Evolutionary conservation across 2,797 vertebrate genomes (phyloP).

Genomic region (Cryptoblepharus egeriae): DNA sequence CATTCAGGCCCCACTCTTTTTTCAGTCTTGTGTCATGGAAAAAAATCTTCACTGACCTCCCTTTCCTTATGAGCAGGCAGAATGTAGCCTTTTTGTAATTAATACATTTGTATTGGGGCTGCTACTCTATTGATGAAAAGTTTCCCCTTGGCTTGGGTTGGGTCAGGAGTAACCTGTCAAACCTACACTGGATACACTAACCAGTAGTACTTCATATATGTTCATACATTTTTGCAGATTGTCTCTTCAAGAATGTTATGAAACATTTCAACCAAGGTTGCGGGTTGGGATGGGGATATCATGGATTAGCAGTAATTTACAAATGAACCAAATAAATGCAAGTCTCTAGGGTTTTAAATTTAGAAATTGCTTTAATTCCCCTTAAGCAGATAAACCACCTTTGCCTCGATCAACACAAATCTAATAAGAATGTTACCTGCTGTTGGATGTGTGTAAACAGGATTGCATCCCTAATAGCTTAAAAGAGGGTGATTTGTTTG

Average conservation of each 20-base stretch:
- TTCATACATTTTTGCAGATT: conserved; percentile 16
- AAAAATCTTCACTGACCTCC: no score
- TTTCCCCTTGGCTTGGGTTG: no score
- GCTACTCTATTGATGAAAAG: no score
- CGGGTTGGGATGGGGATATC: conserved; percentile 11
- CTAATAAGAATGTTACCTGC: conserved; percentile 32
- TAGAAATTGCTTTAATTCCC: conserved; percentile 49
- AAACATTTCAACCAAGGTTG: neutral
- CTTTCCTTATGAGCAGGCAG: no score
- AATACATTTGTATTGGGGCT: no score
- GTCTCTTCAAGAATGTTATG: conserved; percentile 1
- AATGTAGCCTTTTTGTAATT: no score
- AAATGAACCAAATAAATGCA: conserved; percentile 27
- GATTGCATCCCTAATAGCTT: conserved; percentile 26
- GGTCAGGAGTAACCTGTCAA: no score
- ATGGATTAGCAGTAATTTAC: conserved; percentile 37
- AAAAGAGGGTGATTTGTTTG: conserved; percentile 1
- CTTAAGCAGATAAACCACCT: neutral
- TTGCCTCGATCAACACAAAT: conserved; percentile 24
- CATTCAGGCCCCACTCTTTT: no score
- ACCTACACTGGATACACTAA: no score
- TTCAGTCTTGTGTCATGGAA: no score
- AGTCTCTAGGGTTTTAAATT: neutral
- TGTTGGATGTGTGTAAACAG: conserved; percentile 25
- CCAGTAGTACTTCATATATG: no score